Evolutionary conservation across 2,888 invertebrate genomes (phyloP), one percentile per base, ranked within the genome.

Genomic region (Helicoverpa assulta): DNA sequence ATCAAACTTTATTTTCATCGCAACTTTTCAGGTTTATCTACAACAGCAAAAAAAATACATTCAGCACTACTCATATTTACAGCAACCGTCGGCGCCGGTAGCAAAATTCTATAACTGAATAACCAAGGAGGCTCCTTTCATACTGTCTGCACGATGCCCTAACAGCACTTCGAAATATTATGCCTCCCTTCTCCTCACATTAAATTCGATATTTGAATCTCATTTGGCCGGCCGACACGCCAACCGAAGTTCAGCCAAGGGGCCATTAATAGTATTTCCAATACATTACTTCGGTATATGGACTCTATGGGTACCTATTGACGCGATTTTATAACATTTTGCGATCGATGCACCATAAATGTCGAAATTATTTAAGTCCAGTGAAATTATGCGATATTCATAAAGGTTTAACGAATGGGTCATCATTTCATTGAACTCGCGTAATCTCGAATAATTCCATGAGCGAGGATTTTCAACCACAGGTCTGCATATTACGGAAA

Each of bases 161-260:
- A 62, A 67, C 53, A 76, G 60, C 67, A 72, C 63, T 67, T 61
- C 43, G 51, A 37, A 71, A 66, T 59, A 73, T 68, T 62, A 73
- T 69, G 54, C 61, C 37, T 37, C 18, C 50, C 50, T 50, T 18
- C 59, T 47, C n/a, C 59, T 51, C n/a, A 59, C 62, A 65, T 72
- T 65, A 77, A 26, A 37, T 78, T 73, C 59, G 60, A 77, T 78
- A 76, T 77, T 78, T 73, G 78, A 69, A 73, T 77, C 62, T 60
- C 73, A 73, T 77, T 77, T 78, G 54, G 68, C 29, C 53, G 59
- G 18, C 54, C 69, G 59, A 66, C 76, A 77, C 73, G 69, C 78
- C 52, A 66, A 69, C 63, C 69, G 73, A 78, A 62, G 59, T 66
- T 77, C 73, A 77, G 62, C 19, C 40, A 61, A 67, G 53, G 18